A percentile compares a stretch with the other conserved stretches of the same genome.
Evolutionary conservation across 2,797 vertebrate genomes (phyloP).

Genomic region (Mareca penelope): DNA sequence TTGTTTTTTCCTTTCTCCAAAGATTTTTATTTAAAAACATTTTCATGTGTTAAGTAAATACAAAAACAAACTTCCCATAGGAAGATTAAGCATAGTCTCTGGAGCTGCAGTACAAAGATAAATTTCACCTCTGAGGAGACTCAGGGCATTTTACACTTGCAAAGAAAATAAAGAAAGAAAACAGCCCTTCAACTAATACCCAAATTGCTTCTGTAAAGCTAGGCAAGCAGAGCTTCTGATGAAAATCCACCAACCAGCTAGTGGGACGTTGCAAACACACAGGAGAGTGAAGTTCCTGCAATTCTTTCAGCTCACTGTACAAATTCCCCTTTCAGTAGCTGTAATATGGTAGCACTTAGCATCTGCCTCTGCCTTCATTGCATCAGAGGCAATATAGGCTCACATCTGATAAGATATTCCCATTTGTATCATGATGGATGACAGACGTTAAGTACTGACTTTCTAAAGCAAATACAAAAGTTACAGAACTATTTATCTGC

Average conservation of each 20-base stretch:
- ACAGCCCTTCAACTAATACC: not conserved
- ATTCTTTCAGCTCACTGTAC: slow-evolving; percentile 21
- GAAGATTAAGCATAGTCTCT: not conserved
- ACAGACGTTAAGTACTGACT: not conserved
- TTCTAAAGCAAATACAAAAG: not conserved
- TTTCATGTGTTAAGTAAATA: not conserved
- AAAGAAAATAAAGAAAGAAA: not conserved
- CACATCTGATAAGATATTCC: not conserved
- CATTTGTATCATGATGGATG: not conserved
- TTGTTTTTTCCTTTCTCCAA: not conserved
- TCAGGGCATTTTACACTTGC: not conserved
- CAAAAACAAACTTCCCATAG: not conserved
- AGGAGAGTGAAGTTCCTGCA: not conserved
- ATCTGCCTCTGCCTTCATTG: not conserved
- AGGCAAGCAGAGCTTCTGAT: not conserved
- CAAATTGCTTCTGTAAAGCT: not conserved
- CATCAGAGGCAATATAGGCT: not conserved
- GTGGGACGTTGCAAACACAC: not conserved
- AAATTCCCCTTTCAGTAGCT: not conserved
- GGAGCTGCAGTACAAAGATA: not conserved
- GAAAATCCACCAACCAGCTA: not conserved
- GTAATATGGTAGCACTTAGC: not conserved
- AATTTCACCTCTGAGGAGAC: not conserved
- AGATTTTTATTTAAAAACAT: not conserved
- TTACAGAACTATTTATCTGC: not conserved